phyloP scores from a whole-genome alignment of 2,888 invertebrate genomes.

The Lasioglossum malachurum region DNA sequence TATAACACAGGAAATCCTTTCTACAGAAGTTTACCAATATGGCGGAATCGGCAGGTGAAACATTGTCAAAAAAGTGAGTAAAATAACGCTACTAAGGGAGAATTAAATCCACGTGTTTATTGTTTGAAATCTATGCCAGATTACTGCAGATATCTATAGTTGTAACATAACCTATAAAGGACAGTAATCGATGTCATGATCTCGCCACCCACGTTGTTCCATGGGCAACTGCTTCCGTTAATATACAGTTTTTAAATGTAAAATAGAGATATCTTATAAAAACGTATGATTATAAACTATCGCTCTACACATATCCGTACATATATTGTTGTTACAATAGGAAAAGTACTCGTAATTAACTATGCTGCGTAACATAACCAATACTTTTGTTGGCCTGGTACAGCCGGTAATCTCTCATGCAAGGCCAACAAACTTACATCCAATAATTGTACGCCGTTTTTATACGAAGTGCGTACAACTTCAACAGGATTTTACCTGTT shows the following conservation, averaged over 20 bases:
- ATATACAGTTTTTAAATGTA: neutral
- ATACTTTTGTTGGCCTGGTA: conserved; percentile 49
- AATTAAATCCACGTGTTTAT: conserved; percentile 2
- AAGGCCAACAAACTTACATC: conserved; percentile 71
- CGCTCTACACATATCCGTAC: conserved; percentile 16
- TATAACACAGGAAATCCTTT: conserved; percentile 22
- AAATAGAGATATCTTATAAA: conserved; percentile 33
- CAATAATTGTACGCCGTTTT: conserved; percentile 69
- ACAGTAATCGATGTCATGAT: conserved; percentile 5
- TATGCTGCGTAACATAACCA: conserved; percentile 75
- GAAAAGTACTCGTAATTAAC: conserved; percentile 20
- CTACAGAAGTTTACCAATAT: conserved; percentile 80
- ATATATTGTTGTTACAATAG: conserved; percentile 22
- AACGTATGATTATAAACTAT: neutral
- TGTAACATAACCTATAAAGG: conserved; percentile 40
- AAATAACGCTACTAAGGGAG: conserved; percentile 33
- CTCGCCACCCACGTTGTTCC: conserved; percentile 38
- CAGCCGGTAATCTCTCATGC: conserved; percentile 58
- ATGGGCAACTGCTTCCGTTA: conserved; percentile 14
- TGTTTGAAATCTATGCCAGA: neutral
- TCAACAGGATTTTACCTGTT: neutral
- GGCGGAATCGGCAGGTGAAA: conserved; percentile 87
- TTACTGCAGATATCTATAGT: conserved; percentile 3
- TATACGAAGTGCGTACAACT: conserved; percentile 78
- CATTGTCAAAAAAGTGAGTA: conserved; percentile 90